A percentile compares a stretch with the other conserved stretches of the same genome.
Conservation (phyloP, 2,888 invertebrate genomes). For the Drosophila kokeensis region DNA sequence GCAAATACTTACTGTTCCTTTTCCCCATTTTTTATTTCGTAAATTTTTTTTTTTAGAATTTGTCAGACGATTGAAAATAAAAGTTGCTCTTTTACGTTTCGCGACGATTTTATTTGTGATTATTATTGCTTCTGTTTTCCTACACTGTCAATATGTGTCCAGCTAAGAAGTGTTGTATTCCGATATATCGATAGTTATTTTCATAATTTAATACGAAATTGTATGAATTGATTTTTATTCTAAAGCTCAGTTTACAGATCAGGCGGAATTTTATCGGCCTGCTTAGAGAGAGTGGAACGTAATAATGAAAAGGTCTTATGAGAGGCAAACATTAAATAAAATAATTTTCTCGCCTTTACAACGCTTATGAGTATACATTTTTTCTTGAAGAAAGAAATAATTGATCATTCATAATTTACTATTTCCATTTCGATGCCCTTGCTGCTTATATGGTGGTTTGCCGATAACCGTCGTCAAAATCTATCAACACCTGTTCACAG, state of each 20-base stretch:
- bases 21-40: constrained; percentile 51
- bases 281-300: not conserved
- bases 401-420: not conserved
- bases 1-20: constrained; percentile 55
- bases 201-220: not conserved
- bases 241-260: not conserved
- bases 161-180: not conserved
- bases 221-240: not conserved
- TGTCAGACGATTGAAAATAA: not conserved
- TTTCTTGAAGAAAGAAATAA: not conserved
- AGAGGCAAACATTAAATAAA: not conserved
- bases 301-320: not conserved
- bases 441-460: not conserved
- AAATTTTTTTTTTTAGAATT: not conserved
- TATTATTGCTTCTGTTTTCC: not conserved
- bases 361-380: not conserved
- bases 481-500: not conserved
- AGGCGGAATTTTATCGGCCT: no score
- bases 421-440: not conserved
- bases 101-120: not conserved
- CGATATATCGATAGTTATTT: constrained; percentile 10
- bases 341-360: not conserved
- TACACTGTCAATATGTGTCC: constrained; percentile 7
- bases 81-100: not conserved
- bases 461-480: not conserved